Percentiles rank a stretch among this genome's conserved stretches.
Conservation (phyloP, 1,140 invertebrate species). For the fruit fly (Drosophila melanogaster) region DNA sequence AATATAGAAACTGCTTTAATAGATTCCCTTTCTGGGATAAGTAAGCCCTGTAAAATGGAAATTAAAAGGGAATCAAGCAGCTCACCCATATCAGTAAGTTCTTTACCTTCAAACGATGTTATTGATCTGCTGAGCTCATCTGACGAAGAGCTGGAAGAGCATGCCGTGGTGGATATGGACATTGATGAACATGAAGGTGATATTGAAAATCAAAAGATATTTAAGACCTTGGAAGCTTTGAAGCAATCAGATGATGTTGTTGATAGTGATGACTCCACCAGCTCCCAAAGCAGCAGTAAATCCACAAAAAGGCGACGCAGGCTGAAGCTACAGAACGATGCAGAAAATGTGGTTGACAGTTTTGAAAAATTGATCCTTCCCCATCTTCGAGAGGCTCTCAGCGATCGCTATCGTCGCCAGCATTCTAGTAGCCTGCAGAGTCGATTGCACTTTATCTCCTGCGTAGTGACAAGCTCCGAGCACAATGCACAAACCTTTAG, state of each 20-base stretch:
- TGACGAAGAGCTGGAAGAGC: slow-evolving; percentile 14
- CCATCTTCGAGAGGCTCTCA: slow-evolving; percentile 46
- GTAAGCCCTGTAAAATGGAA: background rate
- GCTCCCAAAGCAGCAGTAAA: slow-evolving; percentile 28
- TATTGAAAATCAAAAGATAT: background rate
- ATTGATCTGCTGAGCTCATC: slow-evolving; percentile 60
- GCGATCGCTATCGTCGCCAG: slow-evolving; percentile 50
- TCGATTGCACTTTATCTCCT: slow-evolving; percentile 71
- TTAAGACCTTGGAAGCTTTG: background rate
- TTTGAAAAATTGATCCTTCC: slow-evolving; percentile 77
- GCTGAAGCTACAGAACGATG: slow-evolving; percentile 49
- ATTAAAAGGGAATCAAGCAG: slow-evolving; percentile 5
- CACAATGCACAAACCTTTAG: slow-evolving; percentile 63
- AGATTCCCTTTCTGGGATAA: background rate
- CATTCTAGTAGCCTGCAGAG: slow-evolving; percentile 41
- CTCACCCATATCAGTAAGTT: slow-evolving; percentile 1
- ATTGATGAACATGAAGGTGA: slow-evolving; percentile 7
- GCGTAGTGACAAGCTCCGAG: slow-evolving; percentile 68
- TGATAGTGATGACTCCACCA: slow-evolving; percentile 30
- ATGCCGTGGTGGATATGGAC: slow-evolving; percentile 12
- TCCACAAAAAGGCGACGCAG: slow-evolving; percentile 41
- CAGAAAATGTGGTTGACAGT: slow-evolving; percentile 60
- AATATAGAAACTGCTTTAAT: background rate
- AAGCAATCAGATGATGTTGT: background rate
- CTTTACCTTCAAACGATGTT: background rate